phyloP scores from a whole-genome alignment of 2,797 vertebrate species.

The Acrocephalus scirpaceus region DNA sequence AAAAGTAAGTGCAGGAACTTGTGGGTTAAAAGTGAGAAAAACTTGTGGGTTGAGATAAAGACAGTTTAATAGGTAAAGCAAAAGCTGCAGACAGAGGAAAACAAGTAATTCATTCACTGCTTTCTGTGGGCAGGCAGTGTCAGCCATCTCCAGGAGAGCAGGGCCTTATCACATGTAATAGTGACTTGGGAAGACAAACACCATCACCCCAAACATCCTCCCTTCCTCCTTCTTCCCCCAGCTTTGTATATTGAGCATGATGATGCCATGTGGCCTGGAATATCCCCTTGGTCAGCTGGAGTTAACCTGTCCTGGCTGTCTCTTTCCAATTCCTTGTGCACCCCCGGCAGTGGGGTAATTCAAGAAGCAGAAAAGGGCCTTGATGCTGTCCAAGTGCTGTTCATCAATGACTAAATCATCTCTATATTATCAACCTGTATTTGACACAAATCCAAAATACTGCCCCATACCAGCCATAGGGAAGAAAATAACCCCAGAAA shows the following conservation, averaged over 20 bases:
- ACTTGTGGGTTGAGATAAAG: background rate
- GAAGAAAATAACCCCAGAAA: background rate
- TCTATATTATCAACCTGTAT: background rate
- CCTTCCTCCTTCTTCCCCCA: background rate
- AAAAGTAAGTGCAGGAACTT: background rate
- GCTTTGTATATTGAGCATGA: background rate
- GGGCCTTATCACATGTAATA: fast-evolving
- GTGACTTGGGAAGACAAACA: background rate
- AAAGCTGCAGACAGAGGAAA: background rate
- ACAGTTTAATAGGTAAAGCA: background rate
- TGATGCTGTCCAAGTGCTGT: background rate
- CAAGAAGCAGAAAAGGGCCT: background rate
- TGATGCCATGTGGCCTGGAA: background rate
- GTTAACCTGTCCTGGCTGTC: background rate
- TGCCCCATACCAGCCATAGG: background rate
- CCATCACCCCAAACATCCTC: background rate
- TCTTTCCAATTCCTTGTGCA: too few species aligned
- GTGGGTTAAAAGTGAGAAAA: background rate
- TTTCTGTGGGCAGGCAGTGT: background rate
- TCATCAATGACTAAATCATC: background rate
- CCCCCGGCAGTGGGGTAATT: background rate
- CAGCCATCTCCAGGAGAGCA: background rate
- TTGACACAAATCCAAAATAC: background rate
- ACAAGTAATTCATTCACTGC: background rate
- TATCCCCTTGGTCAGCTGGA: background rate